These are phyloP conservation scores for Scrobipalpa atriplicella DNA, from an alignment of 2,888 invertebrate genomes.

Conservation along the genomic window DNA sequence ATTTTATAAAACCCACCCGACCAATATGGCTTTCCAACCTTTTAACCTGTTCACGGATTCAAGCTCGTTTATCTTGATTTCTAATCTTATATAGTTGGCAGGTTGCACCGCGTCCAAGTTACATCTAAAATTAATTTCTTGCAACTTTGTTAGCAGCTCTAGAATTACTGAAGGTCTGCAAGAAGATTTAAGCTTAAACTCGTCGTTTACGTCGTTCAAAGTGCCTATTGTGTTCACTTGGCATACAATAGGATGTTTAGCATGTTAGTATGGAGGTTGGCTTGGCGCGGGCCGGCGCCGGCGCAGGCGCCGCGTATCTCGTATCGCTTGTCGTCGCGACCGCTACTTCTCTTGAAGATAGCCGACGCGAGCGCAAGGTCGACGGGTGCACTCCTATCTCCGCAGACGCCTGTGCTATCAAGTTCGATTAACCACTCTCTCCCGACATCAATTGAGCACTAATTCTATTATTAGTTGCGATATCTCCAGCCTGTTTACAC, in stretches of 20 bases:
- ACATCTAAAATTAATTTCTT: slow-evolving; percentile 6
- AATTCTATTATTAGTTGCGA: slow-evolving; percentile 45
- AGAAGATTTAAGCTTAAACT: slow-evolving; percentile 41
- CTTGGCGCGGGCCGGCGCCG: slow-evolving; percentile 44
- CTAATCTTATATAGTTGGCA: slow-evolving; percentile 1
- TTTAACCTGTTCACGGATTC: slow-evolving; percentile 13
- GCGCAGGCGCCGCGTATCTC: slow-evolving; percentile 61
- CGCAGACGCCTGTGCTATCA: slow-evolving; percentile 53
- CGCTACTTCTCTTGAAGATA: slow-evolving; percentile 50
- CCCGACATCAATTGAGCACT: slow-evolving; percentile 47
- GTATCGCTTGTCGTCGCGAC: slow-evolving; percentile 53
- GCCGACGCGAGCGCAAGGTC: slow-evolving; percentile 70
- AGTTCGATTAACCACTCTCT: slow-evolving; percentile 52
- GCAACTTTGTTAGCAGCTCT: slow-evolving; percentile 3
- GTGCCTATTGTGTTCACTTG: slow-evolving; percentile 46
- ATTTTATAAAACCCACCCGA: slow-evolving; percentile 26
- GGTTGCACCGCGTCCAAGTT: background rate
- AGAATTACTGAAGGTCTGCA: slow-evolving; percentile 21
- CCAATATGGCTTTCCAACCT: slow-evolving; percentile 22
- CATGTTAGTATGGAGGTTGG: slow-evolving; percentile 50
- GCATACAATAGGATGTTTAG: slow-evolving; percentile 61
- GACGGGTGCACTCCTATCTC: slow-evolving; percentile 71
- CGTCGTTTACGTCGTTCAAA: slow-evolving; percentile 46
- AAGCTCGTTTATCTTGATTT: slow-evolving; percentile 15
- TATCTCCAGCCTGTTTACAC: slow-evolving; percentile 49